These are phyloP conservation scores for Pelobates fuscus DNA, from an alignment of 2,113 vertebrate genomes.

Conservation along the genomic window DNA sequence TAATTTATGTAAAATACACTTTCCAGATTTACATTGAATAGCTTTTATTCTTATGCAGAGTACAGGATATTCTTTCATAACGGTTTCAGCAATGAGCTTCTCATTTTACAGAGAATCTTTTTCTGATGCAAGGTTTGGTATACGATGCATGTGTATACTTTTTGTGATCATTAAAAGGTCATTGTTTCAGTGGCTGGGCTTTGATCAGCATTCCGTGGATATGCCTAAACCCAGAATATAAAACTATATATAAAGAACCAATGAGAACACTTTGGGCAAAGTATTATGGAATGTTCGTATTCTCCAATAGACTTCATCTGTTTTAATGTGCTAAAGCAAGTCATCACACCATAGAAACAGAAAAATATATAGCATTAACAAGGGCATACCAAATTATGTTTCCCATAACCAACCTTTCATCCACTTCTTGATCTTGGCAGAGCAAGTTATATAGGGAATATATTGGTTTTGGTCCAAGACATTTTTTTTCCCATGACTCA, in stretches of 20 bases:
- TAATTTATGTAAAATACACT: no score
- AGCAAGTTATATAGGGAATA: slow-evolving; percentile 43
- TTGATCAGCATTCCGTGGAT: neutral
- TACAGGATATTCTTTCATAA: no score
- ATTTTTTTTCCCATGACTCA: slow-evolving; percentile 43
- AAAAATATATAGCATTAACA: slow-evolving; percentile 12
- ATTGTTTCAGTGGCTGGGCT: no score
- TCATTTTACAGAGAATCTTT: no score
- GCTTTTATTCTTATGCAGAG: no score
- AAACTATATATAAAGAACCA: neutral
- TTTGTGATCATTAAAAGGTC: no score
- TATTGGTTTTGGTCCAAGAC: slow-evolving; percentile 37
- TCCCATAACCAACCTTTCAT: slow-evolving; percentile 39
- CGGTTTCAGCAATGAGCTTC: no score
- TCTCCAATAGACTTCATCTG: neutral
- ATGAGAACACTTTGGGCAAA: neutral
- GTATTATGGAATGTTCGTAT: neutral
- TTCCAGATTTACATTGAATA: no score
- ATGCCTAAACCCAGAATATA: neutral
- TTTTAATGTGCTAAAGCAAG: neutral
- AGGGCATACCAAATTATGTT: slow-evolving; percentile 27
- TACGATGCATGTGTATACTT: no score
- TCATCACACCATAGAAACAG: neutral
- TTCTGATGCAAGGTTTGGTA: no score
- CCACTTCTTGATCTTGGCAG: slow-evolving; percentile 41